Conservation (phyloP, 2,113 vertebrate species). For the Catagonus wagneri region DNA sequence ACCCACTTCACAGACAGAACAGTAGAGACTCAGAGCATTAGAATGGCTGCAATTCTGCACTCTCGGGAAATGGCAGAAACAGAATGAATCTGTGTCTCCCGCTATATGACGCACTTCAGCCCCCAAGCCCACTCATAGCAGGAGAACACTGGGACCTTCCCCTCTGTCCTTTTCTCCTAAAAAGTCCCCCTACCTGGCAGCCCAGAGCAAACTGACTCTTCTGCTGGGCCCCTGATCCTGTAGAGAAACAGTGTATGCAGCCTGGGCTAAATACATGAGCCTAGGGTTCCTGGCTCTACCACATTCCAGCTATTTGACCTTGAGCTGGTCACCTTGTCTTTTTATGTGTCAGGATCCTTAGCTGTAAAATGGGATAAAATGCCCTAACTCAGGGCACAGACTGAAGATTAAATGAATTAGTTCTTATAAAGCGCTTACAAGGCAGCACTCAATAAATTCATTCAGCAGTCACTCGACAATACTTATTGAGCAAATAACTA, state of each 20-base stretch:
- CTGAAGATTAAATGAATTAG: not conserved
- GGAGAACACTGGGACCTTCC: not conserved
- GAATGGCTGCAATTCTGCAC: not conserved
- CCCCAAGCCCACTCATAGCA: not conserved
- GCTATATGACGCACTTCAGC: not conserved
- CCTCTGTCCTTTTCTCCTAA: not conserved
- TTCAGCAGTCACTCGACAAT: not conserved
- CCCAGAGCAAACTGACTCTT: not conserved
- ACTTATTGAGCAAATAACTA: not conserved
- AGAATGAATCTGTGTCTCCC: not conserved
- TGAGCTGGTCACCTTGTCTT: not conserved
- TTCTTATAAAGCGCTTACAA: not conserved
- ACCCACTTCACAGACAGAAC: not conserved
- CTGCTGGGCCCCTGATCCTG: too few relatives aligned
- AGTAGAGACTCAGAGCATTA: not conserved
- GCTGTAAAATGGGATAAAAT: not conserved
- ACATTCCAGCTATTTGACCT: not conserved
- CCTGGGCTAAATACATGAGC: not conserved
- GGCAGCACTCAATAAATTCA: not conserved
- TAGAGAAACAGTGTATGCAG: too few relatives aligned
- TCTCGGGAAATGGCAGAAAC: not conserved
- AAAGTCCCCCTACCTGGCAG: not conserved
- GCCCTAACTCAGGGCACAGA: not conserved
- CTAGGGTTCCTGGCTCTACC: not conserved
- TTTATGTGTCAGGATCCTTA: not conserved